A percentile compares a stretch with the other conserved stretches of the same genome.
phyloP scores from a whole-genome alignment of 2,888 invertebrate genomes.

The Erebia palarica region DNA sequence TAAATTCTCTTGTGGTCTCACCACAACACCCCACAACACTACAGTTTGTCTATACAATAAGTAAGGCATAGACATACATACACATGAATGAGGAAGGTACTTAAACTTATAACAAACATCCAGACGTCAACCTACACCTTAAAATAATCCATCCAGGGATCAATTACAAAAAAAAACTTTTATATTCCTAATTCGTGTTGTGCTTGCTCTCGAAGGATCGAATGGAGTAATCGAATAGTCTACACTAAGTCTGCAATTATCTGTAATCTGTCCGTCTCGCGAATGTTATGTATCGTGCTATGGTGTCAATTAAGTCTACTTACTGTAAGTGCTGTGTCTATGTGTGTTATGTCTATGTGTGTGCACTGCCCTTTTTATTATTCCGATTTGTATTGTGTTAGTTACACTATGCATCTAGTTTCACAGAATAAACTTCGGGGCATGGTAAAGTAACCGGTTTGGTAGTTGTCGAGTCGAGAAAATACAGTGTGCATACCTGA shows the following conservation, averaged over 20 bases:
- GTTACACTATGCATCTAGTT: no score
- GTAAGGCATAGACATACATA: not conserved
- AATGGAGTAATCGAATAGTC: slow-evolving; percentile 38
- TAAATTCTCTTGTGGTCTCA: not conserved
- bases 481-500: no score
- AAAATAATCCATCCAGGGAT: slow-evolving; percentile 6
- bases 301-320: slow-evolving; percentile 67
- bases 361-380: slow-evolving; percentile 27
- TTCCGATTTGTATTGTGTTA: not conserved
- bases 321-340: slow-evolving; percentile 39
- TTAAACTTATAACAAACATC: no score
- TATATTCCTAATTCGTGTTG: slow-evolving; percentile 66
- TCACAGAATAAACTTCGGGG: no score
- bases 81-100: no score
- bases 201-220: slow-evolving; percentile 53
- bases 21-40: not conserved
- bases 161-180: slow-evolving; percentile 37
- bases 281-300: slow-evolving; percentile 57
- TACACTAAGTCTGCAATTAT: slow-evolving; percentile 46
- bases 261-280: slow-evolving; percentile 59
- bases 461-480: no score
- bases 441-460: no score
- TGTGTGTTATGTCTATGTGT: slow-evolving; percentile 46
- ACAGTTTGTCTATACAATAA: not conserved
- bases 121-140: not conserved